Evolutionary conservation across 2,113 vertebrate genomes (phyloP), one percentile per base, ranked within the genome.

Genomic region (Alces alces): DNA sequence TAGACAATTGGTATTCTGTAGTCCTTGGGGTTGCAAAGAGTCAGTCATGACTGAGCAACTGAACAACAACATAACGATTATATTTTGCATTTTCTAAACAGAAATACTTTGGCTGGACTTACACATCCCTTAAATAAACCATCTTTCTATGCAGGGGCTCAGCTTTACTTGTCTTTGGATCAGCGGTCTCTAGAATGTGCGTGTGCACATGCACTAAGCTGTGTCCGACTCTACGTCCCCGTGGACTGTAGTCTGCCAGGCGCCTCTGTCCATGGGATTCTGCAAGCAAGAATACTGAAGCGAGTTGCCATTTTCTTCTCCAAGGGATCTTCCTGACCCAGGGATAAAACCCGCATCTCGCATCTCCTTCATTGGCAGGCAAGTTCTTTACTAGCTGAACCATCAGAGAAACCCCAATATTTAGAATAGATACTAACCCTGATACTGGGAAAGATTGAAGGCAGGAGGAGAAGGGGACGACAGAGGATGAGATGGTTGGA

Each of bases 141-240:
- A 80, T 86, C 52, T 25, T 87, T 54, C 27, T 52, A 16, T 7
- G 2, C 4, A 92, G 4, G 33, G 13, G 2, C 13, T 52, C 15
- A 61, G 8, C 85, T 54, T 70, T 60, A 58, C 89, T 87, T 84
- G 23, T 70, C 30, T 54, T 94, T 89, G 11, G 33, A 89, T 89
- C 12, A 78, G n/a, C 6, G 85, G 12, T 36, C n/a, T 39, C 39
- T 80, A 36, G 57, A 85, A 79, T 73, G 70, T 28, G 61, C 17
- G 0, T 76, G 36, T 43, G 28, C 6, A 5, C 2, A 58, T 70
- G n/a, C 70, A 43, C 2, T 76, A 39, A 43, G 70, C 14, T 27
- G 21, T 43, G 70, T 76, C 23, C 0, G 12, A 43, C 23, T 43
- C 39, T 76, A 23, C 0, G 0, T 43, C 39, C 70, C 23, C 70